These are phyloP conservation scores for Standfussiana lucernea DNA, from an alignment of 2,888 invertebrate genomes.

Conservation along the genomic window DNA sequence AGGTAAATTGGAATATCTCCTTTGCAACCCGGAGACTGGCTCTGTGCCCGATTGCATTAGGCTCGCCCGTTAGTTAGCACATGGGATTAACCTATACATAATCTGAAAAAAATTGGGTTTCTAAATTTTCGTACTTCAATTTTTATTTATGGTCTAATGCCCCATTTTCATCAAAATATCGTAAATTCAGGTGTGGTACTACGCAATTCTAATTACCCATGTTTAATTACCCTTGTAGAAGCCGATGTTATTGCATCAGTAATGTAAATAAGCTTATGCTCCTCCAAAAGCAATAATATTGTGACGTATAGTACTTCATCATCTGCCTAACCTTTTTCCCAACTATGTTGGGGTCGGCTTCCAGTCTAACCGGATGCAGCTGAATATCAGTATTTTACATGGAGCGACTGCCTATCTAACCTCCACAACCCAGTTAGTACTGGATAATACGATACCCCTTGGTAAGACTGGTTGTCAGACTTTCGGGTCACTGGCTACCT, in stretches of 20 bases:
- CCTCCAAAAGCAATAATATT: slow-evolving; percentile 25
- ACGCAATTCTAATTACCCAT: background rate
- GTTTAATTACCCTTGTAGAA: slow-evolving; percentile 9
- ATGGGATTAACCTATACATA: background rate
- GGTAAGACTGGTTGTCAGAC: no score
- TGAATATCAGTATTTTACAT: no score
- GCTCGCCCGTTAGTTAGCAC: background rate
- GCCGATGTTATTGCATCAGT: background rate
- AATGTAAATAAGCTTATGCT: slow-evolving; percentile 6
- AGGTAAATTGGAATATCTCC: background rate
- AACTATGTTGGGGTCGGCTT: no score
- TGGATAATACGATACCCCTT: no score
- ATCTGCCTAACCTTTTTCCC: no score
- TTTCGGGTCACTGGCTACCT: no score
- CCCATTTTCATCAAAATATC: slow-evolving; percentile 2
- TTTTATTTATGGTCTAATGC: background rate
- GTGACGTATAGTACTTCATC: no score
- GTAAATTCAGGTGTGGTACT: background rate
- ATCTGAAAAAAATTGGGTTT: background rate
- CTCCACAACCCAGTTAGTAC: no score
- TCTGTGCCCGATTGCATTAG: background rate
- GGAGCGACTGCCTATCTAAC: no score
- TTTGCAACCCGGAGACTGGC: background rate
- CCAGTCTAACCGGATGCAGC: no score
- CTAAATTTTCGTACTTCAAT: no score